Conservation (phyloP, 2,113 vertebrate genomes). For the Oplegnathus fasciatus region DNA sequence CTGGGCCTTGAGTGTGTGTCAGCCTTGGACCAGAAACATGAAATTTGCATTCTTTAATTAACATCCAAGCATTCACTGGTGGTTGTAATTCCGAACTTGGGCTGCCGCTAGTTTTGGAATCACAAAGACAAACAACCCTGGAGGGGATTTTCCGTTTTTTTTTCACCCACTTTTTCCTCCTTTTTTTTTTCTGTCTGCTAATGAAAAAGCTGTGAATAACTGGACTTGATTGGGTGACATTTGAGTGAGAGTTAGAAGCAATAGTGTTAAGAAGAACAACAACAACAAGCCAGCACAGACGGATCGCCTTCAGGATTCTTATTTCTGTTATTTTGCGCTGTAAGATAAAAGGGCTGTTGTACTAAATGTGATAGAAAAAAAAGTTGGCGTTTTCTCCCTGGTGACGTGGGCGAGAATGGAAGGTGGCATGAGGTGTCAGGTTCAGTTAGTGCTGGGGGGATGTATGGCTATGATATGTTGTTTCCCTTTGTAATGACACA, state of each 20-base stretch:
- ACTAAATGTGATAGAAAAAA: conserved; percentile 26
- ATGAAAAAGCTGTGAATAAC: conserved; percentile 61
- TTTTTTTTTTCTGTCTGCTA: conserved; percentile 17
- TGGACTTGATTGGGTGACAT: conserved; percentile 73
- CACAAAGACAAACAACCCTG: conserved; percentile 77
- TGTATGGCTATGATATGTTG: conserved; percentile 45
- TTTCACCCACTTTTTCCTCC: neutral
- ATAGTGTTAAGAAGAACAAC: conserved; percentile 19
- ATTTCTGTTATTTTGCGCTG: conserved; percentile 27
- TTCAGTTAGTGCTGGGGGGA: conserved; percentile 34
- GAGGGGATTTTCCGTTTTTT: conserved; percentile 58
- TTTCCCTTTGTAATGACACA: conserved; percentile 60
- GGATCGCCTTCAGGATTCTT: conserved; percentile 45
- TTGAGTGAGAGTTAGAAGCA: conserved; percentile 60
- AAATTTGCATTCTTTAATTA: conserved; percentile 87
- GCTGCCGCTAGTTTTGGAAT: conserved; percentile 69
- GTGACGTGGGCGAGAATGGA: conserved; percentile 46
- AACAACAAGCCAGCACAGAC: conserved; percentile 33
- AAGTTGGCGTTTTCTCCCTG: conserved; percentile 25
- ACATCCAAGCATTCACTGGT: conserved; percentile 78
- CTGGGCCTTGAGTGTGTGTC: conserved; percentile 72
- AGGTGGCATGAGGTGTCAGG: conserved; percentile 56
- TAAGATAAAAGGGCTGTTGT: conserved; percentile 40
- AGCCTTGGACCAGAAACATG: conserved; percentile 83
- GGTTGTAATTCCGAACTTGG: conserved; percentile 75